Evolutionary conservation across 37 sponge, comb jelly and placozoan genomes (phyloP), one percentile per base, ranked within the genome.

Genomic region (Halisarca cf. caerulea): DNA sequence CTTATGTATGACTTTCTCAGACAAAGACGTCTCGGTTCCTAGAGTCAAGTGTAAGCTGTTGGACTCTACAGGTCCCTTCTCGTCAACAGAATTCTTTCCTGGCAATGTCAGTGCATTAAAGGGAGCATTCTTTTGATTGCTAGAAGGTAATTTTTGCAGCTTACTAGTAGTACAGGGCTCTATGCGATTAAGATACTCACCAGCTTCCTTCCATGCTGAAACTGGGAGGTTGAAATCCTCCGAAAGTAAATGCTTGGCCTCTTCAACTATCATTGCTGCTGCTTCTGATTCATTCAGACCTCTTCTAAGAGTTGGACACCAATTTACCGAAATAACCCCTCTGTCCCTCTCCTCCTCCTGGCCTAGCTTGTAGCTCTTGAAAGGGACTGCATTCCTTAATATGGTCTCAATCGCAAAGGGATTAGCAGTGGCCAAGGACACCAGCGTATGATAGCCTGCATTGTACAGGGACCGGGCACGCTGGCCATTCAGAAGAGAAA

Each of bases 391-490:
- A 53, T 91, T 89, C 57, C 94, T 59, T 42, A 99, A 84, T 57
- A 85, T 70, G 0, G 72, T 68, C 60, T 94, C 94, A 17, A 99
- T 83, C 2, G 87, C 82, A 20, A 41, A 71, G 0, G 92, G 90
- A 33, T 88, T 90, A 1, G 95, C 94, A 69, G 86, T 80, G 55
- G 99, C 95, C n/a, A 99, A 60, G 33, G 89, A 44, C 42, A 90
- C 78, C 18, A 99, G 84, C 78, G 89, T 89, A 58, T 92, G 93
- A 40, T 85, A 96, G 32, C 97, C 97, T 66, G 93, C 88, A 66
- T 94, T 96, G 94, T 96, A 99, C 47, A 99, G 92, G 2, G 85
- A 90, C 3, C 99, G 78, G 36, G 99, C 99, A 37, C 92, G 88
- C 32, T 82, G 85, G 23, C 92, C 97, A 83, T 93, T 95, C 70